Base-by-base conservation (phyloP, 2,888 invertebrate species). In the Pemphredon lugubris region DNA sequence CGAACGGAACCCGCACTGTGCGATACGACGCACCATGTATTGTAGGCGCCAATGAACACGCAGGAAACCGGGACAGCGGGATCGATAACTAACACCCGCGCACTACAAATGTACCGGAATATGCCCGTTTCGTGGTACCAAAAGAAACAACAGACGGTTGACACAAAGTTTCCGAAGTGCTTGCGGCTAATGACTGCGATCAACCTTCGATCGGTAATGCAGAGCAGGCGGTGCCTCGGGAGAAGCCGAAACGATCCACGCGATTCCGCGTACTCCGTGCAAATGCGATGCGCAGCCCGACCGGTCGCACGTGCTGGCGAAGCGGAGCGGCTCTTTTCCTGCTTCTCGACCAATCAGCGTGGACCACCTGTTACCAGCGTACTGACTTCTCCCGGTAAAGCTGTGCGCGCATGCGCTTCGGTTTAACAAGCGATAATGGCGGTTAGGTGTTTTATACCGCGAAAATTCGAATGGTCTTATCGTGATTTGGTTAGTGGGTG, bases 331-430 rank as follows among this genome's bases (percentile, higher is more conserved):
- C 50, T 26, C 40, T 47, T 21, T 18, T 60, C 57, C 60, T 34
- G 50, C 53, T 23, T 4, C 9, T 84, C 85, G 76, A 79, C 89
- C 89, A 89, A 89, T 89, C 87, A 84, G 82, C 76, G 81, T 73
- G 82, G 86, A 89, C 89, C 89, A 89, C 89, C 89, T 89, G 89
- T 89, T 89, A 89, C 86, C 81, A 81, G 75, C 80, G n/a, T n/a
- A n/a, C n/a, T n/a, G 26, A 26, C 2, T 0, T 18, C 7, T n/a
- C 16, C 20, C 0, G 5, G 7, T 13, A 14, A 7, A 7, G 30
- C 59, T n/a, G 0, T n/a, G n/a, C n/a, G n/a, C n/a, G n/a, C n/a
- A n/a, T n/a, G n/a, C n/a, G n/a, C n/a, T n/a, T n/a, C n/a, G n/a
- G n/a, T n/a, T n/a, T n/a, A n/a, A n/a, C n/a, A n/a, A n/a, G n/a